A percentile compares a stretch with the other conserved stretches of the same genome.
phyloP scores from a whole-genome alignment of 1,140 invertebrate species.

The Aphaenogaster ashmeadi region DNA sequence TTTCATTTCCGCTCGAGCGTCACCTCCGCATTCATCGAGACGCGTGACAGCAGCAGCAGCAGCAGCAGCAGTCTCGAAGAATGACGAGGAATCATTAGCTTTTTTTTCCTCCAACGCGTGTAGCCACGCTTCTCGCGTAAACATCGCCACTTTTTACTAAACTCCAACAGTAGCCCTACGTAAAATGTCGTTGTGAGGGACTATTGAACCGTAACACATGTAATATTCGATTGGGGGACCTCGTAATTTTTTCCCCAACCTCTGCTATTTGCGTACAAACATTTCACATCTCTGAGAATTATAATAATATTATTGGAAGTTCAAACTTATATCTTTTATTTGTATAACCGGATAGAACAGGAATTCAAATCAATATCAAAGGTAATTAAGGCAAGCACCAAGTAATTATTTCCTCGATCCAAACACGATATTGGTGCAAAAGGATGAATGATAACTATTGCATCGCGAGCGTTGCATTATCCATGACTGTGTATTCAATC shows the following conservation, averaged over 20 bases:
- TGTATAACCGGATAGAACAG: not conserved
- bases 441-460: slow-evolving; percentile 22
- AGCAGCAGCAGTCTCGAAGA: slow-evolving; percentile 8
- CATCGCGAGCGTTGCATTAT: slow-evolving; percentile 22
- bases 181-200: not conserved
- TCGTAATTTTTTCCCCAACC: not conserved
- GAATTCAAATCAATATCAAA: not conserved
- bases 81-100: slow-evolving; percentile 65
- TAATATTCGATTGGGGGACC: not conserved
- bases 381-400: slow-evolving; percentile 10
- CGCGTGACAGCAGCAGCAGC: not conserved
- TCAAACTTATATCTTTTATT: not conserved
- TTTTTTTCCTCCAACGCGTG: slow-evolving; percentile 41
- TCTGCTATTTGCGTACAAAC: not conserved
- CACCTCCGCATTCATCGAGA: slow-evolving; percentile 34
- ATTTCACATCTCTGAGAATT: no score
- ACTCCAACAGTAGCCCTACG: not conserved
- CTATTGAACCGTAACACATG: slow-evolving; percentile 26
- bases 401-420: not conserved
- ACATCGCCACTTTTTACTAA: slow-evolving; percentile 19
- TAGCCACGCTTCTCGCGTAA: slow-evolving; percentile 40
- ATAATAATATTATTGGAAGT: not conserved
- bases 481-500: slow-evolving; percentile 21
- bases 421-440: not conserved
- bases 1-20: slow-evolving; percentile 72